These are phyloP conservation scores for Dioctria linearis DNA, from an alignment of 2,888 invertebrate species.

Conservation along the genomic window DNA sequence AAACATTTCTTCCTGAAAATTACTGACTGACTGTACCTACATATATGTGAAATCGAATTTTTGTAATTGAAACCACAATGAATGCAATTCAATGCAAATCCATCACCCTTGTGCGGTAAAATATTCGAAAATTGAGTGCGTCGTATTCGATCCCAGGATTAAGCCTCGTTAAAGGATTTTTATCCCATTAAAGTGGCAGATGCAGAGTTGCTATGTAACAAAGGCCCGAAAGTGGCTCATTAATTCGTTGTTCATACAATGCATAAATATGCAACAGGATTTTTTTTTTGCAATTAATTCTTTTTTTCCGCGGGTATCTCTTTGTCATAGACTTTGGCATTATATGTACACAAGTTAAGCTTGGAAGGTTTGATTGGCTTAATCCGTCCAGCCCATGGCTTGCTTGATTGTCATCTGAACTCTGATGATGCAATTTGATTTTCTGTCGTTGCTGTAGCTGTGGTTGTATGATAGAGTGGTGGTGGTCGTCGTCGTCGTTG, in stretches of 20 bases:
- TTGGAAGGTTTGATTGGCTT: constrained; percentile 26
- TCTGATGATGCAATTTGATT: constrained; percentile 38
- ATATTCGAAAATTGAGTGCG: constrained; percentile 11
- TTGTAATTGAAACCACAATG: too few species aligned
- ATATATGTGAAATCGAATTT: too few species aligned
- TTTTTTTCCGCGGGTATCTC: too few species aligned
- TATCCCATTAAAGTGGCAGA: constrained; percentile 33
- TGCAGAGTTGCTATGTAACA: background rate
- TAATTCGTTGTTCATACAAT: too few species aligned
- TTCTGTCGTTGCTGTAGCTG: constrained; percentile 5
- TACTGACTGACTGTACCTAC: too few species aligned
- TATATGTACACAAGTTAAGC: constrained; percentile 33
- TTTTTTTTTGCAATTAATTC: too few species aligned
- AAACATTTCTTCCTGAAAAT: too few species aligned
- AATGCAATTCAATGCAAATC: background rate
- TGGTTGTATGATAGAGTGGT: too few species aligned
- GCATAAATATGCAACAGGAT: too few species aligned
- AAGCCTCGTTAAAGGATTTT: constrained; percentile 10
- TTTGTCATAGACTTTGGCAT: too few species aligned
- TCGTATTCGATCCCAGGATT: background rate
- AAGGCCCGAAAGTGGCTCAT: background rate
- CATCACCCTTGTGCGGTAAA: constrained; percentile 4
- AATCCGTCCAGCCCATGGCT: background rate
- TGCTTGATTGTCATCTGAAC: constrained; percentile 18
- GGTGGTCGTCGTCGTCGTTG: too few species aligned